Conservation (phyloP, 2,113 vertebrate genomes). For the Chaenocephalus aceratus region DNA sequence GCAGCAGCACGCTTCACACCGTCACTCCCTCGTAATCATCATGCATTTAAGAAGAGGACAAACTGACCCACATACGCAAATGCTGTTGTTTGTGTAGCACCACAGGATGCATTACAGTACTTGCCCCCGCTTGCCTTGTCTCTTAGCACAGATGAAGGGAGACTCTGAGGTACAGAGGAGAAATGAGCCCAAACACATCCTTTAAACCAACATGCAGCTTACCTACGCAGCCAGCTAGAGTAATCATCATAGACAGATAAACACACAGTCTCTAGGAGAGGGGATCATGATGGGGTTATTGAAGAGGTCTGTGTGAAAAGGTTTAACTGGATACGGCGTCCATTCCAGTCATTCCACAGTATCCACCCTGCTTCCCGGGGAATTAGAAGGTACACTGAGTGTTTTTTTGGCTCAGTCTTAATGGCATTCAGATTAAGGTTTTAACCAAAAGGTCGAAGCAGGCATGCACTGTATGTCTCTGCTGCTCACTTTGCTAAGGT, state of each 20-base stretch:
- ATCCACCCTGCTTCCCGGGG: conserved; percentile 46
- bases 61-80: conserved; percentile 23
- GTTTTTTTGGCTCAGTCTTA: conserved; percentile 35
- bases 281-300: conserved; percentile 37
- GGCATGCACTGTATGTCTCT: neutral
- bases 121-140: neutral
- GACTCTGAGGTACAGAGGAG: conserved; percentile 18
- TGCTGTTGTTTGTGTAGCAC: neutral
- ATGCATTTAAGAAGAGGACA: conserved; percentile 31
- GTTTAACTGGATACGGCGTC: conserved; percentile 55
- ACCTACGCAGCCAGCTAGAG: neutral
- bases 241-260: conserved; percentile 17
- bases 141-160: conserved; percentile 7
- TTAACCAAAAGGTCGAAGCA: conserved; percentile 4
- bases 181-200: conserved; percentile 17
- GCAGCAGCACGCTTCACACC: neutral
- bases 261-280: conserved; percentile 8
- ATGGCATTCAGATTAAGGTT: conserved; percentile 11
- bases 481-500: conserved; percentile 1
- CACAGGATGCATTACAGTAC: neutral
- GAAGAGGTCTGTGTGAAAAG: conserved; percentile 54
- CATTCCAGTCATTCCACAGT: conserved; percentile 43
- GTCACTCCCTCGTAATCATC: conserved; percentile 3
- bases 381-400: conserved; percentile 39
- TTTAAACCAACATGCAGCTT: conserved; percentile 20